These are phyloP conservation scores for Psammodynastes pulverulentus DNA, from an alignment of 2,113 vertebrate genomes.

Conservation along the genomic window DNA sequence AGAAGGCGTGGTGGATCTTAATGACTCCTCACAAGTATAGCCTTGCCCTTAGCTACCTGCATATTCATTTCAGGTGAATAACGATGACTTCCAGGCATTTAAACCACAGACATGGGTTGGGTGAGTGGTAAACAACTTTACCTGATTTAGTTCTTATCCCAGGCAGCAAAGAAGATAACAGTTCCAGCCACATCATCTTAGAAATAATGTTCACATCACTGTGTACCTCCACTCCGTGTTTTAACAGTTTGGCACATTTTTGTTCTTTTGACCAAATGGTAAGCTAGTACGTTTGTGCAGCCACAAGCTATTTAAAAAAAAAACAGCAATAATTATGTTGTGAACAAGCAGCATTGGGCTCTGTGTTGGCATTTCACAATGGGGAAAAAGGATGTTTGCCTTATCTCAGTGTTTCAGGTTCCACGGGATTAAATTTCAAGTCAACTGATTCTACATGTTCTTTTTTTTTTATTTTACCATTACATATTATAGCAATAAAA, in stretches of 20 bases:
- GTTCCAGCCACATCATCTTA: not conserved
- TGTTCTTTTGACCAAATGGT: not conserved
- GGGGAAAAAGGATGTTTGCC: not conserved
- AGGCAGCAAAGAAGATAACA: not conserved
- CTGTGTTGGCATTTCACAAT: not conserved
- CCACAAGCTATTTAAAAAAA: not conserved
- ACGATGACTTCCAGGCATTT: not conserved
- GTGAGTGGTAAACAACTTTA: not conserved
- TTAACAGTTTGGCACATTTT: not conserved
- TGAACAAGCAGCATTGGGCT: not conserved
- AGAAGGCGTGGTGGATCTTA: not conserved
- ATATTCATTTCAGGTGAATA: not conserved
- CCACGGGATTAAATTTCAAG: not conserved
- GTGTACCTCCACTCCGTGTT: not conserved
- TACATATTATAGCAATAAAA: not conserved
- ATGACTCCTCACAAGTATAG: not conserved
- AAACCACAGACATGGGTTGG: not conserved
- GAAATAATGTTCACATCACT: not conserved
- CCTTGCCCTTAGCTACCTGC: not conserved
- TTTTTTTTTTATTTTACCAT: not conserved
- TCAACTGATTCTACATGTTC: not conserved
- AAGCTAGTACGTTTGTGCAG: not conserved
- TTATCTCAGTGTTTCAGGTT: not conserved
- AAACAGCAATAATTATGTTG: not conserved
- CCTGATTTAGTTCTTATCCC: not conserved